Base-by-base conservation (phyloP, 2,888 invertebrate genomes). In the Dione juno region DNA sequence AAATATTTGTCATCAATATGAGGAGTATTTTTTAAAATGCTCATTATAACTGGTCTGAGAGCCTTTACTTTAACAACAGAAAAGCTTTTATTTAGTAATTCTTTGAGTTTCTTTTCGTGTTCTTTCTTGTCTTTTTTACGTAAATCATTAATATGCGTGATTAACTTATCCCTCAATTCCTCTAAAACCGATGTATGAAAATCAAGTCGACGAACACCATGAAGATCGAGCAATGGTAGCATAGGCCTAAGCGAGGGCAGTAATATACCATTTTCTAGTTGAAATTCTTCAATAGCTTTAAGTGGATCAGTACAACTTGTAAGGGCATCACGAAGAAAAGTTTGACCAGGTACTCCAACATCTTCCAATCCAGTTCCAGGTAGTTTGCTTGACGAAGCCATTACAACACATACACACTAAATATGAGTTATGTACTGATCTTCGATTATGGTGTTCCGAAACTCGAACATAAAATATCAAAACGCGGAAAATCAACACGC, bases 261-360 rank as follows among this genome's bases (percentile, higher is more conserved):
- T 69, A 98, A 90, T 79, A 99, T 97, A 50, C 98, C 98, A 94
- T 98, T 98, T 88, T 98, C 97, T 58, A 97, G 93, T 95, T 99
- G 98, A 94, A 99, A 99, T 88, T 99, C 98, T 94, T 99, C 98
- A 75, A 99, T 99, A n/a, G 99, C 99, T 92, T 98, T 98, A 50
- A 99, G 87, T 13, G 99, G 99, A 92, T 99, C 99, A 0, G 98
- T 98, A 84, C 99, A 99, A 81, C 98, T 98, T 14, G 98, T 98
- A 16, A 99, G 94, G 13, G 98, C 97, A 88, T 99, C 98, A 64
- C 96, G 93, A n/a, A 98, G 94, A 84, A 95, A 97, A n/a, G 95
- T 94, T 82, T 97, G 96, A 0, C 98, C 98, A 0, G 97, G 96
- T 73, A 98, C 97, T 14, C 97, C 97, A 2, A 97, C 95, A 75